Base-by-base conservation (phyloP, 2,888 invertebrate species). In the Cistogaster globosa region DNA sequence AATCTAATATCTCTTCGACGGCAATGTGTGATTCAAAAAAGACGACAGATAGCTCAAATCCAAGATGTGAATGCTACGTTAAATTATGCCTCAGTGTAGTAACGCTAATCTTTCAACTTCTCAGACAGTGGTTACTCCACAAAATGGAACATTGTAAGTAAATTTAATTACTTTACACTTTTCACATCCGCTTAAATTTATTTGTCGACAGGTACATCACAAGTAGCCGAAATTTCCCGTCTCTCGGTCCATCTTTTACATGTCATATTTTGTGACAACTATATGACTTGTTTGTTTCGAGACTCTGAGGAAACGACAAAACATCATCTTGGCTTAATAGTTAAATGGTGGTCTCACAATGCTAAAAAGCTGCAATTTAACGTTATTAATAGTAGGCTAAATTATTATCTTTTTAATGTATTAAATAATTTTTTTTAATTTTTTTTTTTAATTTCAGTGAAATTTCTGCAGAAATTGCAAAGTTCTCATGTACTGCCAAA, bases 301-400 rank as follows among this genome's bases (percentile, higher is more conserved):
- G 91, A 91, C 63, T 90, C 90, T 22, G 92, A 91, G 51, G 91
- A 90, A 79, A 89, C 91, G 1, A 92, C 91, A 2, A 91, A 91
- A 58, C 91, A 92, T 80, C 89, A 91, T 83, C 77, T 92, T 8
- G 88, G 87, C 75, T 86, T 92, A 18, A 87, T 92, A 53, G 91
- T 90, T 76, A 90, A 89, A 83, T 92, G 92, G 90, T 92, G 91
- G 91, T 84, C 87, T 8, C 89, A 88, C 16, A 83, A 90, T 79
- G 78, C 87, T 4, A 79, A 86, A 2, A 22, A 86, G 14, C 83
- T 92, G 3, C 86, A 88, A 9, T 91, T 92, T 53, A 88, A 88
- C 32, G 89, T 88, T 26, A 88, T 88, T 42, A 89, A 92, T 22
- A 80, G 91, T 92, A 88, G 88, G 82, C 58, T 20, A 42, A n/a